These are phyloP conservation scores for Marronus borbonicus DNA, from an alignment of 2,888 invertebrate species.

Conservation along the genomic window DNA sequence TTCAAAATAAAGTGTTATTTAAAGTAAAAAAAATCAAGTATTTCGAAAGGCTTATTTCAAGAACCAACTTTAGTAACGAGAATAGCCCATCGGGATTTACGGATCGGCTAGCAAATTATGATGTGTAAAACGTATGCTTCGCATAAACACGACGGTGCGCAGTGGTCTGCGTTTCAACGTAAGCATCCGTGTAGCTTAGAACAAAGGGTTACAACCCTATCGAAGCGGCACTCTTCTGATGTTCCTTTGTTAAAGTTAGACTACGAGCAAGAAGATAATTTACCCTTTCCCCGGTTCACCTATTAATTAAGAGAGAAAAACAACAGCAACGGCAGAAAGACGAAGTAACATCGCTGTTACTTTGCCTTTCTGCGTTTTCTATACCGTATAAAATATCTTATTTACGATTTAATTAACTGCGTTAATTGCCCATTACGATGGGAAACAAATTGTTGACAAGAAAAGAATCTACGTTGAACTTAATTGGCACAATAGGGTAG, in stretches of 20 bases:
- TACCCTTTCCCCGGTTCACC: background rate
- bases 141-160: background rate
- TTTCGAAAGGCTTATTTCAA: too few species aligned
- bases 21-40: too few species aligned
- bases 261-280: background rate
- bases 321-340: background rate
- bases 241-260: too few species aligned
- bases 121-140: background rate
- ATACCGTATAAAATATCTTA: too few species aligned
- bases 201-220: background rate
- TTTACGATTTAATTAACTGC: too few species aligned
- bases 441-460: too few species aligned
- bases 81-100: background rate
- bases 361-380: background rate
- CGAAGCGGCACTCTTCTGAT: background rate
- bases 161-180: background rate
- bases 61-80: too few species aligned
- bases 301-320: background rate
- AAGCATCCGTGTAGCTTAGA: conserved; percentile 13
- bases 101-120: background rate
- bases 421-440: too few species aligned
- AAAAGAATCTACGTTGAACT: too few species aligned
- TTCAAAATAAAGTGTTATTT: too few species aligned
- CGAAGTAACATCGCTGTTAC: background rate
- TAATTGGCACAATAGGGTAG: too few species aligned